phyloP scores from a whole-genome alignment of 2,888 invertebrate genomes.

The Cactoblastis cactorum region DNA sequence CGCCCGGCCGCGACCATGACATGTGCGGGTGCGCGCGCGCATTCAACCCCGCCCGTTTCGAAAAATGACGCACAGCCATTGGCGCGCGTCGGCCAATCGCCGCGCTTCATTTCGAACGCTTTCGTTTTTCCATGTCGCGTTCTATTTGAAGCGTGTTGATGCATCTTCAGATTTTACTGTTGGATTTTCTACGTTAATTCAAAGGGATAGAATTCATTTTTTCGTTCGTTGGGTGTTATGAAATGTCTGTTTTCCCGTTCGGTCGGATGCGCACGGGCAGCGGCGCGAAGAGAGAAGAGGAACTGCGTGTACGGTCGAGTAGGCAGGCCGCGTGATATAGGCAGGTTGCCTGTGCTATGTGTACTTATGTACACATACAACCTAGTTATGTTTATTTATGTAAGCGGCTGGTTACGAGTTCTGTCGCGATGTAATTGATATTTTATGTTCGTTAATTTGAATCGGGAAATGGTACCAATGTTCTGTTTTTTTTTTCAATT shows the following conservation, averaged over 20 bases:
- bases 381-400: conserved; percentile 13
- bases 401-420: conserved; percentile 15
- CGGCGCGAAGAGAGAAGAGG: conserved; percentile 62
- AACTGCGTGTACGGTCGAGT: conserved; percentile 47
- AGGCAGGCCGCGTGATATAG: conserved; percentile 31
- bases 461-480: conserved; percentile 23
- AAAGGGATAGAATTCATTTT: conserved; percentile 20
- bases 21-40: conserved; percentile 39
- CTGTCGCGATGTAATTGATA: conserved; percentile 51
- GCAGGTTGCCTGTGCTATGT: conserved; percentile 18
- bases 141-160: conserved; percentile 75
- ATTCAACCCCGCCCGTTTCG: conserved; percentile 49
- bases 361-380: conserved; percentile 1
- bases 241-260: conserved; percentile 69
- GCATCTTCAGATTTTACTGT: conserved; percentile 38
- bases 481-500: conserved; percentile 22
- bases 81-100: conserved; percentile 70
- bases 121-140: conserved; percentile 74
- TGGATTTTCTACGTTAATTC: conserved; percentile 29
- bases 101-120: conserved; percentile 73
- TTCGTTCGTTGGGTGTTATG: conserved; percentile 15
- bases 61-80: conserved; percentile 44
- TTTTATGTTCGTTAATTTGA: conserved; percentile 57
- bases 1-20: conserved; percentile 35
- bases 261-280: conserved; percentile 71